Conservation (phyloP, 2,797 vertebrate genomes). For the Apogon talboti region DNA sequence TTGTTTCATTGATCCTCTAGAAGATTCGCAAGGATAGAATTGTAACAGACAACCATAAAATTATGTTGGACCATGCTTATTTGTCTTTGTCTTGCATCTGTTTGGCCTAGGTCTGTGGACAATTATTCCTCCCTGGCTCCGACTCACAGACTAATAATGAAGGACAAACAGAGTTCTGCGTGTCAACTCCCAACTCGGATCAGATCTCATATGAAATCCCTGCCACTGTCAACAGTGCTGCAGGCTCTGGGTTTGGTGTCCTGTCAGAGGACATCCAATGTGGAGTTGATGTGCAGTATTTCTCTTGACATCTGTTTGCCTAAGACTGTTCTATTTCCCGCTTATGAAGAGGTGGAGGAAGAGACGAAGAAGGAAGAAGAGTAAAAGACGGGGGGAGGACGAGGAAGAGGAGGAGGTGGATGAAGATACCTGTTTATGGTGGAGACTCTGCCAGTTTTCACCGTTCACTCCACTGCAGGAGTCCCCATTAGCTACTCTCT, state of each 20-base stretch:
- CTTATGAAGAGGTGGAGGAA: slow-evolving; percentile 38
- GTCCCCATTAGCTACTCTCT: slow-evolving; percentile 65
- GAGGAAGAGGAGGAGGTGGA: slow-evolving; percentile 22
- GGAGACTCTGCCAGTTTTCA: slow-evolving; percentile 66
- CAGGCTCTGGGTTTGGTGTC: slow-evolving; percentile 40
- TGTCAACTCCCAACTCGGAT: slow-evolving; percentile 91
- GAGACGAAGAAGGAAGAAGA: slow-evolving; percentile 7
- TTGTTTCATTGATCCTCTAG: slow-evolving; percentile 90
- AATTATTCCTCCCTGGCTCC: slow-evolving; percentile 89
- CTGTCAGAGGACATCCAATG: slow-evolving; percentile 59
- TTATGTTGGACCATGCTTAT: slow-evolving; percentile 90
- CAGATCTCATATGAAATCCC: slow-evolving; percentile 93
- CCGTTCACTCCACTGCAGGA: slow-evolving; percentile 60
- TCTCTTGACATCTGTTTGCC: slow-evolving; percentile 51
- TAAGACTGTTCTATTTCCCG: slow-evolving; percentile 47
- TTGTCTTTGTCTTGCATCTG: slow-evolving; percentile 92
- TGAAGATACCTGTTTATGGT: slow-evolving; percentile 70
- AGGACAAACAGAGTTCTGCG: slow-evolving; percentile 94
- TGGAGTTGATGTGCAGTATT: slow-evolving; percentile 37
- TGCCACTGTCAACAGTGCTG: slow-evolving; percentile 92
- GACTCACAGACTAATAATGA: slow-evolving; percentile 93
- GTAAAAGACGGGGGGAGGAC: slow-evolving; percentile 15
- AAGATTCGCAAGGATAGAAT: slow-evolving; percentile 91
- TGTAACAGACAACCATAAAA: slow-evolving; percentile 94
- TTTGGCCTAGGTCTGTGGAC: slow-evolving; percentile 91